phyloP scores from a whole-genome alignment of 2,113 vertebrate genomes.

The Lipophrys pholis region DNA sequence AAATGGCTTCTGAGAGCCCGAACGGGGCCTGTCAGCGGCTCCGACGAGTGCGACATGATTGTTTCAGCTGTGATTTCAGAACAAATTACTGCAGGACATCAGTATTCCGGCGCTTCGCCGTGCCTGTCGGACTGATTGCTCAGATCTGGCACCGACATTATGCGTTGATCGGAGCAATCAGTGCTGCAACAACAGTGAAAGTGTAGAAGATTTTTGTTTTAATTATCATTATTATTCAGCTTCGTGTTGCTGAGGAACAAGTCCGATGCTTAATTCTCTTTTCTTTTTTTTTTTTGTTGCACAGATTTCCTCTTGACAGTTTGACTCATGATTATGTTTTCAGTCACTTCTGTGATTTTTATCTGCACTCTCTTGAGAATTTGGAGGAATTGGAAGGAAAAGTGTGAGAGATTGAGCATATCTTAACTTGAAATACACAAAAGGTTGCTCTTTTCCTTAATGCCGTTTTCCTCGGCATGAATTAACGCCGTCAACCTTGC shows the following conservation, averaged over 20 bases:
- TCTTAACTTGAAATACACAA: neutral
- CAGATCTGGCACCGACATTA: slow-evolving; percentile 1
- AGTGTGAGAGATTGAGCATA: too few relatives aligned
- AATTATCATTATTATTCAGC: neutral
- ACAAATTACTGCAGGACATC: slow-evolving; percentile 24
- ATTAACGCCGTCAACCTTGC: slow-evolving; percentile 33
- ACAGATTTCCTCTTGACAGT: neutral
- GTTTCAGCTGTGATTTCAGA: slow-evolving; percentile 38
- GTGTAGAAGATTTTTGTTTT: neutral
- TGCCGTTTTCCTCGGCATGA: slow-evolving; percentile 19
- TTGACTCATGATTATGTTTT: slow-evolving; percentile 30
- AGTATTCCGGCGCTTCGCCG: slow-evolving; percentile 14
- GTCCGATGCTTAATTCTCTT: neutral
- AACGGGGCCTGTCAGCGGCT: slow-evolving; percentile 9
- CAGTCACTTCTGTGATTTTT: too few relatives aligned
- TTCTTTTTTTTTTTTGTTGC: slow-evolving; percentile 1
- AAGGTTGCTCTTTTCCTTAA: neutral
- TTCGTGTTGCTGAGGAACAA: slow-evolving; percentile 10
- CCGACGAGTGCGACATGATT: slow-evolving; percentile 8
- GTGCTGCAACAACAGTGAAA: neutral
- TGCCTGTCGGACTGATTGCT: slow-evolving; percentile 28
- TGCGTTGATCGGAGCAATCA: slow-evolving; percentile 24
- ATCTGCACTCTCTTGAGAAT: too few relatives aligned
- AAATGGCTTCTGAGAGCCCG: slow-evolving; percentile 31
- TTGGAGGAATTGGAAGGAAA: too few relatives aligned